These are phyloP conservation scores for Scyliorhinus canicula DNA, from an alignment of 2,797 vertebrate species.

Conservation along the genomic window DNA sequence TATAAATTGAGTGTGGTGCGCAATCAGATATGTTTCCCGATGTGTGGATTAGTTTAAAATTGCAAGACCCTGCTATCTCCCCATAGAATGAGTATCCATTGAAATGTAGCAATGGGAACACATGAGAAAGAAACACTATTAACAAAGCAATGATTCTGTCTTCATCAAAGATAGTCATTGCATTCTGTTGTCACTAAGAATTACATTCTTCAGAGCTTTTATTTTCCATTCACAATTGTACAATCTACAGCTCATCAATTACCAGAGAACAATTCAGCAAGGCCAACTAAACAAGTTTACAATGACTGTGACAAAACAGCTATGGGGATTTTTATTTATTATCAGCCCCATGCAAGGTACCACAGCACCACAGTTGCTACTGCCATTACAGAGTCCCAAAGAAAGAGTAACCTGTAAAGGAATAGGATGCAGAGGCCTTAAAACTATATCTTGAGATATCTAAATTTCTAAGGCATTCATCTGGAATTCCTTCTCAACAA, in stretches of 20 bases:
- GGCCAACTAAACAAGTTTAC: background rate
- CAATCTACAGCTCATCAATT: conserved; percentile 9
- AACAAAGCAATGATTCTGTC: background rate
- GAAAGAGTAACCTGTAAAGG: background rate
- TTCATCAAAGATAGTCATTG: background rate
- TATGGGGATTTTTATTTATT: background rate
- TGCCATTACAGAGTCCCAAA: background rate
- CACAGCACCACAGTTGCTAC: background rate
- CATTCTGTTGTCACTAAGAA: background rate
- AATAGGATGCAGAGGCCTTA: background rate
- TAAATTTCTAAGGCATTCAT: background rate
- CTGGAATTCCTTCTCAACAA: background rate
- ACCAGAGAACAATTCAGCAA: conserved; percentile 3
- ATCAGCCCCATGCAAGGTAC: background rate
- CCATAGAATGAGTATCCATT: background rate
- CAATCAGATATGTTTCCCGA: background rate
- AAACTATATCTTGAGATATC: background rate
- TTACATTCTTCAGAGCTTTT: background rate
- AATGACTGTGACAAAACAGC: background rate
- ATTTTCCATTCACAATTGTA: background rate
- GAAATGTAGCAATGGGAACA: background rate
- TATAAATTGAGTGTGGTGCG: background rate
- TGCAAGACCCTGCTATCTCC: background rate
- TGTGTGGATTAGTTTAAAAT: background rate
- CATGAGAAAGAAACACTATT: background rate